Conservation (phyloP, 1,140 invertebrate genomes). For the Drosophila mauritiana region DNA sequence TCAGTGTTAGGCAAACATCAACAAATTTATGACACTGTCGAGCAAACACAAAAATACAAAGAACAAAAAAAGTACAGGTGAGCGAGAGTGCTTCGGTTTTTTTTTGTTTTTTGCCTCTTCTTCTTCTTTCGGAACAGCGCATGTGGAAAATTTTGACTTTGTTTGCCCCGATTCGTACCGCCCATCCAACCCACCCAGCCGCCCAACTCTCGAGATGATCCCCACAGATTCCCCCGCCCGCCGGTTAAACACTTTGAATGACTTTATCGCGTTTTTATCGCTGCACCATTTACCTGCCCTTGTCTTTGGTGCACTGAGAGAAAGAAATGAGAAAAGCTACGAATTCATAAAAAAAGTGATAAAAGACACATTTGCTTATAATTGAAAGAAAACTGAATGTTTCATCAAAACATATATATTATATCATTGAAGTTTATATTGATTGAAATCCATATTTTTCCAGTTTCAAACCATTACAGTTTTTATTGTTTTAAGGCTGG, state of each 20-base stretch:
- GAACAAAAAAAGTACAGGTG: not conserved
- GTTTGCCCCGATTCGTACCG: slow-evolving; percentile 24
- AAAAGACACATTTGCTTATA: too few relatives aligned
- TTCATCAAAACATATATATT: too few relatives aligned
- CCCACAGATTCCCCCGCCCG: too few relatives aligned
- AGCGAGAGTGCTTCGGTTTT: slow-evolving; percentile 2
- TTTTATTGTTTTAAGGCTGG: not conserved
- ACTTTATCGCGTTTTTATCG: slow-evolving; percentile 78
- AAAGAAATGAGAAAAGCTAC: not conserved
- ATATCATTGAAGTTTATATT: too few relatives aligned
- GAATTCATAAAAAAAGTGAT: not conserved
- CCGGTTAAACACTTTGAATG: slow-evolving; percentile 71
- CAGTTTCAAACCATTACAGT: too few relatives aligned
- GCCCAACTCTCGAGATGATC: slow-evolving; percentile 12
- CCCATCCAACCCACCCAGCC: not conserved
- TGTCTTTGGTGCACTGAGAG: slow-evolving; percentile 9
- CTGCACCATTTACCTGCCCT: slow-evolving; percentile 67
- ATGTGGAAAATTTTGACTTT: slow-evolving; percentile 58
- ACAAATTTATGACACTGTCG: slow-evolving; percentile 57
- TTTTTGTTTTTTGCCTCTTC: not conserved
- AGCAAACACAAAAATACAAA: slow-evolving; percentile 32
- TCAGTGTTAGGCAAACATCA: slow-evolving; percentile 52
- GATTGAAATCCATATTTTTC: too few relatives aligned
- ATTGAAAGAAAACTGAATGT: too few relatives aligned
- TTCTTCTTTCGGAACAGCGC: slow-evolving; percentile 2